phyloP scores from a whole-genome alignment of 2,797 vertebrate genomes.

The Phyllotis vaccarum region DNA sequence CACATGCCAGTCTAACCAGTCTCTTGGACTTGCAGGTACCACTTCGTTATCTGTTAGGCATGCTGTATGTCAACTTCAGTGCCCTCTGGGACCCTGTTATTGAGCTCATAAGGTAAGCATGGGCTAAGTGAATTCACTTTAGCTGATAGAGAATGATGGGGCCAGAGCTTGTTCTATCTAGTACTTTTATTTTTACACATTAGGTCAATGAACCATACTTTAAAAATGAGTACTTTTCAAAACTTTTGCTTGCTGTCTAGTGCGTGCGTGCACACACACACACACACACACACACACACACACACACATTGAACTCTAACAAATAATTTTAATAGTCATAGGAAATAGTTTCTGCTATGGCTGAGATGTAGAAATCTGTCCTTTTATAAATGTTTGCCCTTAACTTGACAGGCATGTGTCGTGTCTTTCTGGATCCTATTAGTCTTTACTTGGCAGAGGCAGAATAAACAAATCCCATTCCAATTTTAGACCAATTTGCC shows the following conservation, averaged over 20 bases:
- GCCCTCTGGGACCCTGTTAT: slow-evolving; percentile 96
- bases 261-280: not conserved
- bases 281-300: not conserved
- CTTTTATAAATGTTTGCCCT: not conserved
- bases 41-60: slow-evolving; percentile 95
- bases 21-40: slow-evolving; percentile 91
- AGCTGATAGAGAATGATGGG: not conserved
- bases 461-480: slow-evolving; percentile 35
- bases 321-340: not conserved
- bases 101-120: slow-evolving; percentile 95
- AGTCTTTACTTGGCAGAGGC: slow-evolving; percentile 25
- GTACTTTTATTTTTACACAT: slow-evolving; percentile 2
- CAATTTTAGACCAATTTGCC: not conserved
- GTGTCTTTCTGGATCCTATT: not conserved
- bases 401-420: not conserved
- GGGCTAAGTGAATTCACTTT: not conserved
- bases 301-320: slow-evolving; percentile 51
- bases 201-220: slow-evolving; percentile 12
- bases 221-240: slow-evolving; percentile 46
- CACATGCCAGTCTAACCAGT: not conserved
- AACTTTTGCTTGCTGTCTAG: not conserved
- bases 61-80: slow-evolving; percentile 97
- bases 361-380: not conserved
- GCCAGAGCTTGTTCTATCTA: not conserved
- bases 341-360: not conserved